Base-by-base conservation (phyloP, 2,888 invertebrate species). In the Hipparchia semele region DNA sequence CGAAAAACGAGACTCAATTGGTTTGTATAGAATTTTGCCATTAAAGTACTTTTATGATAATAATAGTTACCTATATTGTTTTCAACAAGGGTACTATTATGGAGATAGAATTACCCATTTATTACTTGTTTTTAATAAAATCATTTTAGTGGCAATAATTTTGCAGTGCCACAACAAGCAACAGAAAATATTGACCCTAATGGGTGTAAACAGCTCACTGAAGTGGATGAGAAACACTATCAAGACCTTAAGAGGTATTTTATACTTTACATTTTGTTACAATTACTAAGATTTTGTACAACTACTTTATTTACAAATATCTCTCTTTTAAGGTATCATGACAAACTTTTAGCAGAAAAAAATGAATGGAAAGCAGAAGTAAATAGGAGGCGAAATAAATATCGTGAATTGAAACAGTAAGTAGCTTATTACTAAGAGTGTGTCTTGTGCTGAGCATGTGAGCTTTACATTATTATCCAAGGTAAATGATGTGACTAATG, bases 331-430 rank as follows among this genome's bases (percentile, higher is more conserved):
- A 82, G 82, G 61, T 94, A 94, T 81, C 84, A 86, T 79, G 83
- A 89, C 45, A 83, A 86, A 77, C 84, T 94, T 8, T 76, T 89
- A 62, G 73, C 78, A 70, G 94, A 94, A 79, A 92, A 93, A 78
- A 87, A 89, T n/a, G 84, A 86, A 73, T 94, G 93, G 94, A 93
- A 92, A 79, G 89, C 84, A 69, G 91, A 91, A 81, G 89, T 89
- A 0, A 88, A 85, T 60, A 84, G 85, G 60, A 87, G 91, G 76
- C 80, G 86, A 75, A 85, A 91, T 74, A 89, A 87, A 81, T 92
- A 92, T 79, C 87, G 90, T 82, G 92, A 92, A 74, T 78, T 92
- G 6, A 85, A 85, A 78, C 86, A 89, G 94, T 94, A 85, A 79
- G 92, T 87, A 69, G 66, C n/a, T 7, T n/a, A 49, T 56, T 4